These are phyloP conservation scores for Notamacropus eugenii DNA, from an alignment of 2,797 vertebrate species.

Conservation along the genomic window DNA sequence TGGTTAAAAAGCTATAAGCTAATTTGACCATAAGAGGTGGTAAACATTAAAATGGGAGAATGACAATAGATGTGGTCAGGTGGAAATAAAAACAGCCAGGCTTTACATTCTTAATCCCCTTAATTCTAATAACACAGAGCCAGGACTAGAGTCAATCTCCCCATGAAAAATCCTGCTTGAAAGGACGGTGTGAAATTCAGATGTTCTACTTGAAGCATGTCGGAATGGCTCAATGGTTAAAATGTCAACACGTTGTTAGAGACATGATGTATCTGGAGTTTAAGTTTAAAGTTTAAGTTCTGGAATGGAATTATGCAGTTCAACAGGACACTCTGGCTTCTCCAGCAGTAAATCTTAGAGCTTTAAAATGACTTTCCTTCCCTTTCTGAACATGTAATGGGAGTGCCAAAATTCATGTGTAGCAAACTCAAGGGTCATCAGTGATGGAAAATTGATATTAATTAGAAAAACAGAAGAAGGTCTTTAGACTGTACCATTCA, in stretches of 20 bases:
- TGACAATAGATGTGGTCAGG: slow-evolving; percentile 60
- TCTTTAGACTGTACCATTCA: slow-evolving; percentile 12
- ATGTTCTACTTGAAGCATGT: slow-evolving; percentile 80
- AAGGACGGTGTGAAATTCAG: slow-evolving; percentile 80
- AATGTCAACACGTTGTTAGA: slow-evolving; percentile 86
- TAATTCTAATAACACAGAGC: slow-evolving; percentile 74
- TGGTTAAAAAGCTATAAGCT: slow-evolving; percentile 21
- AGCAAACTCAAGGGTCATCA: slow-evolving; percentile 19
- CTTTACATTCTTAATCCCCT: slow-evolving; percentile 77
- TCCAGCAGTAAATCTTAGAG: slow-evolving; percentile 49
- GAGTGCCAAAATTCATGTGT: slow-evolving; percentile 44
- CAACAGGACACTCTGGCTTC: slow-evolving; percentile 52
- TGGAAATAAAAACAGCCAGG: slow-evolving; percentile 70
- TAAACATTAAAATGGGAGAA: slow-evolving; percentile 59
- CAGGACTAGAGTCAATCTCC: slow-evolving; percentile 83
- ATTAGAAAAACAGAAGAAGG: not conserved
- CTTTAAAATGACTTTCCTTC: not conserved
- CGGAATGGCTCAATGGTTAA: slow-evolving; percentile 88
- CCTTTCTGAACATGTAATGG: slow-evolving; percentile 24
- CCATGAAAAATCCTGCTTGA: slow-evolving; percentile 85
- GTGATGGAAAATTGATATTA: slow-evolving; percentile 10
- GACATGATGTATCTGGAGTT: slow-evolving; percentile 82
- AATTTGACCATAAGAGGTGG: slow-evolving; percentile 62
- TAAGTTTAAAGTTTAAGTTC: slow-evolving; percentile 37
- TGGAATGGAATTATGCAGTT: slow-evolving; percentile 44